These are phyloP conservation scores for Taeniopygia guttata DNA, from an alignment of 2,797 vertebrate genomes.

Conservation along the genomic window DNA sequence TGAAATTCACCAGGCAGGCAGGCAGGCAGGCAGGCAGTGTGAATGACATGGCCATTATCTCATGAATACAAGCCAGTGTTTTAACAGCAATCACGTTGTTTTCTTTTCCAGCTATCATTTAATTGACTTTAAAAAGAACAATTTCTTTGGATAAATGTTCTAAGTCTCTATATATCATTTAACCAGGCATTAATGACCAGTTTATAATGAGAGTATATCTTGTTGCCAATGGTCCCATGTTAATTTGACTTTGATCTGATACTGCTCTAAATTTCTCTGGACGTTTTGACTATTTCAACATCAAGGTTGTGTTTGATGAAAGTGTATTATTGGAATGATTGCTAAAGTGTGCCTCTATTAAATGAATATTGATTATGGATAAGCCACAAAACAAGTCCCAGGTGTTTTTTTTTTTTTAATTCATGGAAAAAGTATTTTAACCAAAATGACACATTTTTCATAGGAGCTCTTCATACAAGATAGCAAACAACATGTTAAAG, in stretches of 20 bases:
- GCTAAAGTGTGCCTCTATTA: neutral
- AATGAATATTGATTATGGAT: neutral
- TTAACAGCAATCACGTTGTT: neutral
- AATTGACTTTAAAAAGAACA: neutral
- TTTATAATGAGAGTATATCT: neutral
- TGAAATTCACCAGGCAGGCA: neutral
- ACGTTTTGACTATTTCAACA: neutral
- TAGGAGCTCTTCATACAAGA: neutral
- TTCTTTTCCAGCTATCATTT: neutral
- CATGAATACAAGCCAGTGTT: neutral
- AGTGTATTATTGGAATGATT: neutral
- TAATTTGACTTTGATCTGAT: neutral
- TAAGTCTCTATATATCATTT: neutral
- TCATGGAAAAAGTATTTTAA: neutral
- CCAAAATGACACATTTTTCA: neutral
- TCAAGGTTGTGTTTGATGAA: neutral
- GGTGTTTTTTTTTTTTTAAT: neutral
- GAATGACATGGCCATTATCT: neutral
- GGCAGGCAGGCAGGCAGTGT: neutral
- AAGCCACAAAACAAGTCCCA: neutral
- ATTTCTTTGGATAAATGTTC: neutral
- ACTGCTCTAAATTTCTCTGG: neutral
- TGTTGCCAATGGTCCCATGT: neutral
- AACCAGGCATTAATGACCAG: neutral
- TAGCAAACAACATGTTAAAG: neutral